Conservation (phyloP, 2,797 vertebrate species). For the Rhincodon typus region DNA sequence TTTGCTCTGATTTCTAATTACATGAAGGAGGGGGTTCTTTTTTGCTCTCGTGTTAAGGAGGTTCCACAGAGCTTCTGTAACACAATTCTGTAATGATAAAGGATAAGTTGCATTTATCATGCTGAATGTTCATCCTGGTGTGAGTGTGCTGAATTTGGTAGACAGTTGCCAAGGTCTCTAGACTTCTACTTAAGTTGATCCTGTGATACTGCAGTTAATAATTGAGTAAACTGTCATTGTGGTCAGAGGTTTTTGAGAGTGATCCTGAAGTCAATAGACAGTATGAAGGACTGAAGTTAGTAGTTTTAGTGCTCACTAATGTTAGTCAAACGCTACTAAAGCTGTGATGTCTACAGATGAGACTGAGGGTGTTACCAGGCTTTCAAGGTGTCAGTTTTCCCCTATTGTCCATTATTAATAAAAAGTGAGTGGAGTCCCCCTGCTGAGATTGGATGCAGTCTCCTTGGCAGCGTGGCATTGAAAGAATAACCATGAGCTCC, state of each 20-base stretch:
- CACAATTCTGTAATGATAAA: background rate
- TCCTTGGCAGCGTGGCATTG: background rate
- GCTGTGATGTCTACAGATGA: background rate
- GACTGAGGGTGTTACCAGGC: background rate
- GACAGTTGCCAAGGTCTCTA: background rate
- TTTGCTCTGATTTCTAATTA: background rate
- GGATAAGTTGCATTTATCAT: background rate
- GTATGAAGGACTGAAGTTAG: background rate
- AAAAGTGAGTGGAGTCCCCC: background rate
- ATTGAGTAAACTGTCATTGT: background rate
- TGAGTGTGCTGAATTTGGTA: background rate
- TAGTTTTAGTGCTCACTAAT: background rate
- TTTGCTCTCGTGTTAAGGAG: background rate
- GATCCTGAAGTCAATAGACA: no score
- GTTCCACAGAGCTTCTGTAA: background rate
- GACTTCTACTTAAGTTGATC: background rate
- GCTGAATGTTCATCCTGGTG: background rate
- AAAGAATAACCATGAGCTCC: background rate
- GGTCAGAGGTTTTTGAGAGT: background rate
- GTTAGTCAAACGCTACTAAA: background rate
- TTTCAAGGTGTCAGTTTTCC: background rate
- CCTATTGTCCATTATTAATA: background rate
- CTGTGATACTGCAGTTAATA: background rate
- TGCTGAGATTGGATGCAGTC: background rate
- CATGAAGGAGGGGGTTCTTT: background rate